These are phyloP conservation scores for Fulmarus glacialis DNA, from an alignment of 2,113 vertebrate genomes.

Conservation along the genomic window DNA sequence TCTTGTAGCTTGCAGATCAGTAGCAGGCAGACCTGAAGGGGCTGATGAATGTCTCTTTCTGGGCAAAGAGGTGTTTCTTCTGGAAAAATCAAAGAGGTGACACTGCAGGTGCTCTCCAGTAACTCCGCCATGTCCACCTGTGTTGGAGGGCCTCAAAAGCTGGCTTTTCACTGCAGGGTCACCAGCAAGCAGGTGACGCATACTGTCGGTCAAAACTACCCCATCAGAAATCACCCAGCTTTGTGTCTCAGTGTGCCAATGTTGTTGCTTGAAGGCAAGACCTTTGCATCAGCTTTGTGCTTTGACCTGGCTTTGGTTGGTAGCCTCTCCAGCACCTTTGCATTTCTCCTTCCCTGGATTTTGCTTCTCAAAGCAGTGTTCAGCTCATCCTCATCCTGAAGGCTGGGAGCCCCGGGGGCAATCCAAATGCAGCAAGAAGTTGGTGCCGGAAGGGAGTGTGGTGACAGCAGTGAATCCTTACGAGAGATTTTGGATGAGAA, in stretches of 20 bases:
- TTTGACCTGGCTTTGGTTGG: not conserved
- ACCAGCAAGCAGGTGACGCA: not conserved
- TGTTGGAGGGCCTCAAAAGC: not conserved
- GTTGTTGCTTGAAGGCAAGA: not conserved
- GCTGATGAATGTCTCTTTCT: not conserved
- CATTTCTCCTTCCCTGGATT: not conserved
- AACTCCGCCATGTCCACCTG: rapidly evolving
- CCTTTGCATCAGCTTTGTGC: not conserved
- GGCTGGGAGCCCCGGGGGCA: not conserved
- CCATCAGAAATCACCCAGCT: not conserved
- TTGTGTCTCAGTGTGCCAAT: not conserved
- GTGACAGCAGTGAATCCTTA: not conserved
- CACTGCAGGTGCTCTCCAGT: not conserved
- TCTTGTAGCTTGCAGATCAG: not conserved
- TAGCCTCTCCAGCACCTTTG: not conserved
- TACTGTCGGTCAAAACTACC: not conserved
- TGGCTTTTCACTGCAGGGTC: not conserved
- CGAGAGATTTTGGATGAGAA: not conserved
- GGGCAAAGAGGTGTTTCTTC: not conserved
- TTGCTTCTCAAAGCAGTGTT: not conserved
- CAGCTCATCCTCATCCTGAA: not conserved
- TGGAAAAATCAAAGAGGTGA: not conserved
- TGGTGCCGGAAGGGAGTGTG: not conserved
- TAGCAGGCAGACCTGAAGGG: not conserved
- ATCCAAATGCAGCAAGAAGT: not conserved